These are phyloP conservation scores for Agraylea sexmaculata DNA, from an alignment of 1,140 invertebrate species.

Conservation along the genomic window DNA sequence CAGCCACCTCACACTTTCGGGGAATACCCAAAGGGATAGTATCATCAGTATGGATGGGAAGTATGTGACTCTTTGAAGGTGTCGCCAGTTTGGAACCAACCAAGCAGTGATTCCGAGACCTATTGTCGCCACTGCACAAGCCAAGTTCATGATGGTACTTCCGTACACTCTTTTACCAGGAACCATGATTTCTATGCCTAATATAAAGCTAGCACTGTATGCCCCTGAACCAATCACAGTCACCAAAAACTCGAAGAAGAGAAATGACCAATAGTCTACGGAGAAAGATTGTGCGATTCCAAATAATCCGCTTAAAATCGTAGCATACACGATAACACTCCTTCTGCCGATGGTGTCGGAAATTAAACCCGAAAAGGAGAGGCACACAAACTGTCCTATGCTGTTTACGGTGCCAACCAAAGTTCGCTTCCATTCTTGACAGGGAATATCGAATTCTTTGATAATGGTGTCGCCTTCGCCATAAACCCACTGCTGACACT, in stretches of 20 bases:
- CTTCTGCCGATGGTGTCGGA: slow-evolving; percentile 47
- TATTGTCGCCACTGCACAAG: slow-evolving; percentile 53
- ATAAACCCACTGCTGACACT: slow-evolving; percentile 17
- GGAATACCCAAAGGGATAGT: slow-evolving; percentile 40
- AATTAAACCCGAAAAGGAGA: slow-evolving; percentile 45
- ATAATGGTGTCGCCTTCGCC: slow-evolving; percentile 20
- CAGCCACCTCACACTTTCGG: slow-evolving; percentile 54
- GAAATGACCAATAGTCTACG: slow-evolving; percentile 44
- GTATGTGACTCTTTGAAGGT: slow-evolving; percentile 47
- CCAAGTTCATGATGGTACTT: slow-evolving; percentile 48
- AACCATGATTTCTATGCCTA: slow-evolving; percentile 56
- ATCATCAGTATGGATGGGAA: slow-evolving; percentile 45
- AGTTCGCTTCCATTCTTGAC: slow-evolving; percentile 47
- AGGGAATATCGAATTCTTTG: slow-evolving; percentile 14
- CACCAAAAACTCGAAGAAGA: slow-evolving; percentile 47
- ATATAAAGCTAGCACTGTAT: slow-evolving; percentile 41
- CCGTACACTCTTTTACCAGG: slow-evolving; percentile 50
- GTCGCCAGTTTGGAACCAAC: slow-evolving; percentile 50
- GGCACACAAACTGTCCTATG: slow-evolving; percentile 47
- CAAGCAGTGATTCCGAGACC: slow-evolving; percentile 49
- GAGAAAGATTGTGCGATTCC: slow-evolving; percentile 46
- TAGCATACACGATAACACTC: slow-evolving; percentile 40
- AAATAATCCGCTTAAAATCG: slow-evolving; percentile 35
- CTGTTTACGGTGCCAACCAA: slow-evolving; percentile 51
- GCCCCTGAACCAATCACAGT: slow-evolving; percentile 41